Evolutionary conservation across 2,888 invertebrate genomes (phyloP).

Genomic region (Gastracanthus pulcherrimus): DNA sequence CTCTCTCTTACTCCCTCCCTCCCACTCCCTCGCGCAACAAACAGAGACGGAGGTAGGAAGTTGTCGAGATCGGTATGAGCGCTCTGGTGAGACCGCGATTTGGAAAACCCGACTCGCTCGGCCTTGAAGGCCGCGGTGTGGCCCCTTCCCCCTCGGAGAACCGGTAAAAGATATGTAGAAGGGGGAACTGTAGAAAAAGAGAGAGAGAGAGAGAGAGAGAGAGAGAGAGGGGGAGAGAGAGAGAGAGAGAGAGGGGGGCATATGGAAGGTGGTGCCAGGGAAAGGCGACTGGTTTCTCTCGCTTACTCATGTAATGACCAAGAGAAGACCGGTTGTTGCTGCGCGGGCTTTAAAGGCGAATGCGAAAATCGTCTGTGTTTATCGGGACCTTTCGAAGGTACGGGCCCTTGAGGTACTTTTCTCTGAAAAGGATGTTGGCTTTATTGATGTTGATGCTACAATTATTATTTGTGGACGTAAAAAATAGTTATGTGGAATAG

Average conservation of each 20-base stretch:
- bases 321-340: slow-evolving; percentile 42
- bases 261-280: slow-evolving; percentile 7
- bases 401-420: no score
- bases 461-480: no score
- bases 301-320: slow-evolving; percentile 37
- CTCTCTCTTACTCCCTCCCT: not conserved
- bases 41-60: slow-evolving; percentile 72
- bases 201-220: no score
- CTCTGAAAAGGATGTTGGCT: no score
- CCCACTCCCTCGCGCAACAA: slow-evolving; percentile 35
- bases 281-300: slow-evolving; percentile 49
- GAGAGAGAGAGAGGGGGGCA: slow-evolving; percentile 1
- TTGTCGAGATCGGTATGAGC: no score
- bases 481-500: no score
- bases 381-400: no score
- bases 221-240: not conserved
- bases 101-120: slow-evolving; percentile 72
- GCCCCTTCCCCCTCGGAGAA: slow-evolving; percentile 59
- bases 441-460: no score
- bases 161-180: slow-evolving; percentile 52
- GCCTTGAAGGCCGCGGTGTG: slow-evolving; percentile 68
- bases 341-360: no score
- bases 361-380: no score
- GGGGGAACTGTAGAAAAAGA: no score
- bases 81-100: slow-evolving; percentile 69